These are phyloP conservation scores for Plodia interpunctella DNA, from an alignment of 1,140 invertebrate genomes.

Conservation along the genomic window DNA sequence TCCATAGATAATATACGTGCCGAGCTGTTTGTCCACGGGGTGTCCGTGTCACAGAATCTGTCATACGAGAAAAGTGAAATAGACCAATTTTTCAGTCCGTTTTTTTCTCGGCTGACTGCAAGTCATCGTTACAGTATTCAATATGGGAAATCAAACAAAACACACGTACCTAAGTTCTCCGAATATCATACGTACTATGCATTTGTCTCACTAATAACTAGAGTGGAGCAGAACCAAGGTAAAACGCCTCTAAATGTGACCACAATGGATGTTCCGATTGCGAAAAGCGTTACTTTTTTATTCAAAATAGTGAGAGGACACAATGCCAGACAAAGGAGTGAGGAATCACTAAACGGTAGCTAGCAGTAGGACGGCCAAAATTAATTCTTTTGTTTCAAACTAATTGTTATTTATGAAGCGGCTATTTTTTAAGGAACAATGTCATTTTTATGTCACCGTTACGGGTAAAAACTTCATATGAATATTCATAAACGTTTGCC, in stretches of 20 bases:
- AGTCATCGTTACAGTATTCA: too few relatives aligned
- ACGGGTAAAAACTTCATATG: conserved; percentile 60
- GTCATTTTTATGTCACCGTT: conserved; percentile 64
- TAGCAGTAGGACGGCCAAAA: conserved; percentile 23
- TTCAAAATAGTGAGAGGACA: conserved; percentile 14
- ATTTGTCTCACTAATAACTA: not conserved
- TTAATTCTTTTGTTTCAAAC: conserved; percentile 51
- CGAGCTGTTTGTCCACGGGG: too few relatives aligned
- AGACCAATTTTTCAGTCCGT: too few relatives aligned
- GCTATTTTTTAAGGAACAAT: conserved; percentile 67
- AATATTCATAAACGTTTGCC: conserved; percentile 51
- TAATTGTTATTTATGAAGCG: conserved; percentile 57
- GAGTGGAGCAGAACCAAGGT: conserved; percentile 13
- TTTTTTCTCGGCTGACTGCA: too few relatives aligned
- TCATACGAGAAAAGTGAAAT: too few relatives aligned
- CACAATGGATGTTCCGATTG: conserved; percentile 13
- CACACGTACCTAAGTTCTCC: not conserved
- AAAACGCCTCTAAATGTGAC: conserved; percentile 10
- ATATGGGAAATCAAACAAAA: too few relatives aligned
- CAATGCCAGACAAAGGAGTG: conserved; percentile 13
- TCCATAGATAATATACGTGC: too few relatives aligned
- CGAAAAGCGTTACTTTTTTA: conserved; percentile 21
- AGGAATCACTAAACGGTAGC: conserved; percentile 13
- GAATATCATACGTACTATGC: not conserved
- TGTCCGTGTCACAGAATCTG: too few relatives aligned